Evolutionary conservation across 2,113 vertebrate species (phyloP).

Genomic region (Crotalus helleri): DNA sequence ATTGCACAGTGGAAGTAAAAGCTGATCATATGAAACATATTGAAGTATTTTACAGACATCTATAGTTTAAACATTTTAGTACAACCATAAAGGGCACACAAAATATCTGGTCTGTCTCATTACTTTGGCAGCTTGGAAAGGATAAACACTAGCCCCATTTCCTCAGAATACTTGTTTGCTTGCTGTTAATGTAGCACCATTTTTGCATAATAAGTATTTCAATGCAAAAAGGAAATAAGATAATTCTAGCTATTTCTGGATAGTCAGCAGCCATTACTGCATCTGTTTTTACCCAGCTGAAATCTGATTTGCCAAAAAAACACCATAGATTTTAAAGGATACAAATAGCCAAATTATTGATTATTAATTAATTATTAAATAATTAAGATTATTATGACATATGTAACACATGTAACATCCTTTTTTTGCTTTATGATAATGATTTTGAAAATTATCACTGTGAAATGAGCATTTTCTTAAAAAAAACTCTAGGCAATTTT

Average conservation of each 20-base stretch:
- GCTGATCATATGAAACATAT: background rate
- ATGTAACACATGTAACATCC: background rate
- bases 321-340: background rate
- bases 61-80: background rate
- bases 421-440: background rate
- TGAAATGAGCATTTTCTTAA: constrained; percentile 1
- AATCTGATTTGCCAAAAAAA: background rate
- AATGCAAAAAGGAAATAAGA: background rate
- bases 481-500: background rate
- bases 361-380: too few species aligned
- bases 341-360: background rate
- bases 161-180: background rate
- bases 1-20: background rate
- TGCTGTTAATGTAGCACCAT: background rate
- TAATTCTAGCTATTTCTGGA: background rate
- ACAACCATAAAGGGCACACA: background rate
- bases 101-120: background rate
- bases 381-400: background rate
- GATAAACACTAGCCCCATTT: background rate
- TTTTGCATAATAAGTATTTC: background rate
- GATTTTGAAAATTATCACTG: background rate
- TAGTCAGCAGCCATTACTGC: background rate
- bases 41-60: background rate
- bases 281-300: background rate
- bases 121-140: background rate